Evolutionary conservation across 2,113 vertebrate species (phyloP).

Genomic region (Tachysurus vachellii): DNA sequence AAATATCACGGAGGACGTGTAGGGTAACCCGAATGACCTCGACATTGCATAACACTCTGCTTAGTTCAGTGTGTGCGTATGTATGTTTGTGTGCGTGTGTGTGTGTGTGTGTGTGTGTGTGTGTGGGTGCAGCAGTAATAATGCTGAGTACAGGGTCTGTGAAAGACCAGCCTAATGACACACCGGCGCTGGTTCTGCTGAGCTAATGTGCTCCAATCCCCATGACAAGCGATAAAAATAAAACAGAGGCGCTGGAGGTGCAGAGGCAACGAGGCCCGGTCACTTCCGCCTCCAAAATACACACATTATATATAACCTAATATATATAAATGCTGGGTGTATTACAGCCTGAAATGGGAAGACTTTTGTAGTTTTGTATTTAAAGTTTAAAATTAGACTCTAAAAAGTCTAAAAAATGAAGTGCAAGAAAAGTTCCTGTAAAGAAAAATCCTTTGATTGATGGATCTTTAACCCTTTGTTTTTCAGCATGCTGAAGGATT

Average conservation of each 20-base stretch:
- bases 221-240: conserved; percentile 19
- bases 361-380: background rate
- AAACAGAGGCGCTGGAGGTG: background rate
- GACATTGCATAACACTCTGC: conserved; percentile 1
- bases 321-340: background rate
- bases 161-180: conserved; percentile 5
- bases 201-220: background rate
- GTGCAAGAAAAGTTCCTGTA: no score
- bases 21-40: background rate
- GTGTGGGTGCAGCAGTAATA: conserved; percentile 10
- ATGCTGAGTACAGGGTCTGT: conserved; percentile 9
- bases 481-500: no score
- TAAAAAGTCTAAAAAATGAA: no score
- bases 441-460: no score
- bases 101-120: background rate
- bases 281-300: background rate
- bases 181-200: background rate
- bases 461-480: no score
- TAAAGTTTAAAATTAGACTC: no score
- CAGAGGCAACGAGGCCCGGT: background rate
- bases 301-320: no score
- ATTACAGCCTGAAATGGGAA: background rate
- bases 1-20: background rate
- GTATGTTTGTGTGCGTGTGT: background rate
- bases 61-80: background rate